Percentiles rank a stretch among this genome's conserved stretches.
Evolutionary conservation across 1,140 invertebrate genomes (phyloP).

Genomic region (Nymphalis io): DNA sequence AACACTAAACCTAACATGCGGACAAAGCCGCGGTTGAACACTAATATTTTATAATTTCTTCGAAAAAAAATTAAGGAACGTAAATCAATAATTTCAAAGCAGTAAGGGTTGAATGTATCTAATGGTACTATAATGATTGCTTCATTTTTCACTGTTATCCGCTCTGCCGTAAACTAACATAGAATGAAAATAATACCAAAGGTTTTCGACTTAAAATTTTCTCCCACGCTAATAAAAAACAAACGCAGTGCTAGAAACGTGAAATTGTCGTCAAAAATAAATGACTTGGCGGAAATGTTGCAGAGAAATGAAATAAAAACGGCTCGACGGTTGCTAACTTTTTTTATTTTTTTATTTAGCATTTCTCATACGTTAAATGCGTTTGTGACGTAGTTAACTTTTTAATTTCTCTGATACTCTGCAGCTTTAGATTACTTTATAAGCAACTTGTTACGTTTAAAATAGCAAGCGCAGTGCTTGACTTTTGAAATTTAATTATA

Average conservation of each 20-base stretch:
- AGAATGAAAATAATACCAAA: background rate
- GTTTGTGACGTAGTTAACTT: conserved; percentile 1
- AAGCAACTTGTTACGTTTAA: background rate
- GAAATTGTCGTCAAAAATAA: conserved; percentile 7
- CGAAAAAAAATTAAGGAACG: too few species aligned
- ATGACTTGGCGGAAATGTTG: background rate
- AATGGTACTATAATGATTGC: too few species aligned
- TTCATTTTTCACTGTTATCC: too few species aligned
- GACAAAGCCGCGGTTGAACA: too few species aligned
- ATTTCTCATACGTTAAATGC: conserved; percentile 7
- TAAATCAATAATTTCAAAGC: too few species aligned
- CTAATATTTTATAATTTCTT: too few species aligned
- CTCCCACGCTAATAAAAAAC: background rate
- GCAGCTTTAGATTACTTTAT: background rate
- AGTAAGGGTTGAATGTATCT: too few species aligned
- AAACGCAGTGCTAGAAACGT: background rate
- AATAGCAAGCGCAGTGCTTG: too few species aligned
- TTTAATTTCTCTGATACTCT: conserved; percentile 2
- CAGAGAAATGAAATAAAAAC: conserved; percentile 5
- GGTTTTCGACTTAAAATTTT: background rate
- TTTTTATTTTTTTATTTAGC: background rate
- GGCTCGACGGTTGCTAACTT: background rate
- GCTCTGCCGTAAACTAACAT: background rate
- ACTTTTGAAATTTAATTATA: too few species aligned
- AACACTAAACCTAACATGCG: too few species aligned